These are phyloP conservation scores for Dendropsophus ebraccatus DNA, from an alignment of 2,113 vertebrate genomes.

Conservation along the genomic window DNA sequence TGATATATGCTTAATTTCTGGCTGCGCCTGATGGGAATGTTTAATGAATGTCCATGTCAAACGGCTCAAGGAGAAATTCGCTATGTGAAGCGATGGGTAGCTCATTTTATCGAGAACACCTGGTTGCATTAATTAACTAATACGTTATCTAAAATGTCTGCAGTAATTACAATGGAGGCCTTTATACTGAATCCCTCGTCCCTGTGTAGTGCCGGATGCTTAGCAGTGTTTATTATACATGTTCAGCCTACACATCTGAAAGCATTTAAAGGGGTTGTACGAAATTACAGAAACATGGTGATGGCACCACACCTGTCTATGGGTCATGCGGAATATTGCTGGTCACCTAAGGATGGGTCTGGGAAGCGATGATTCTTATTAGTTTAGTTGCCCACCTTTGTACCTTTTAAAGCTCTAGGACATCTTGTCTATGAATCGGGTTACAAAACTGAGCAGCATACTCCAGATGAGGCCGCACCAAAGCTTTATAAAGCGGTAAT, in stretches of 20 bases:
- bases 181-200: background rate
- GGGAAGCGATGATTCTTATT: no score
- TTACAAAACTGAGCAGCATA: no score
- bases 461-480: no score
- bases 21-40: constrained; percentile 29
- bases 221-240: background rate
- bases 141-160: background rate
- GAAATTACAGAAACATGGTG: background rate
- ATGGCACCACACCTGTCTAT: background rate
- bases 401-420: no score
- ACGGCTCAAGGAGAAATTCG: background rate
- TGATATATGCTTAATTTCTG: constrained; percentile 38
- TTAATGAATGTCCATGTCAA: constrained; percentile 23
- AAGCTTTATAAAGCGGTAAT: no score
- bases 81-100: background rate
- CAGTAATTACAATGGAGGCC: background rate
- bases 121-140: constrained; percentile 3
- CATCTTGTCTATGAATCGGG: no score
- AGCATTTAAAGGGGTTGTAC: background rate
- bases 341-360: background rate
- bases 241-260: background rate
- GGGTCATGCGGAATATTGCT: background rate
- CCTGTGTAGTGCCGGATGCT: background rate
- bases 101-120: constrained; percentile 21
- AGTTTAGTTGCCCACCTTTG: no score